Evolutionary conservation across 2,888 invertebrate species (phyloP), one percentile per base, ranked within the genome.

Genomic region (Ceraclea dissimilis): DNA sequence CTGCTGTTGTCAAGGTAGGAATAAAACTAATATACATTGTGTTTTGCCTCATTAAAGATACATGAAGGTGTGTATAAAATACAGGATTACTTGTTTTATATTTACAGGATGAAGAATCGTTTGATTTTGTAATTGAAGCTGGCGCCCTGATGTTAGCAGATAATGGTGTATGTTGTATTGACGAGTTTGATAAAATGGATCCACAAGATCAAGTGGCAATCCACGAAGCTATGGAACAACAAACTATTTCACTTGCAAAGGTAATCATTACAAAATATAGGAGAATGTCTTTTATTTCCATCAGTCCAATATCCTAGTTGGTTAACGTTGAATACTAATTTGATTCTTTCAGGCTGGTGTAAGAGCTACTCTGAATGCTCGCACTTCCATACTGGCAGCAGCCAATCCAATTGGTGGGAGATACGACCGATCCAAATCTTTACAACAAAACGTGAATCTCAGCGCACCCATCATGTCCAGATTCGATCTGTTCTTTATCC

Each of bases 121-220:
- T 89, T 62, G 98, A 99, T 75, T 99, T 98, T 74, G 98, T 99
- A 8, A 99, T 99, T 61, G 99, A 99, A 78, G 99, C 98, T 6
- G 99, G 98, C n/a, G 99, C 99, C 0, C 76, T 99, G 26, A 98
- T 99, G 98, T 79, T 99, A 67, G 99, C 99, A 0, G 99, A 99
- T 73, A 97, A 97, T 69, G 95, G 97, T 4, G 91, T 98, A 49
- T 98, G 98, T 67, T 98, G 98, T 69, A 99, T 99, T 65, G 99
- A 99, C 68, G 99, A 99, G 75, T 99, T 99, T 73, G 99, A 99
- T 72, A 99, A 99, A 76, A 99, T 99, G 99, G 98, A 99, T 71
- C 82, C 83, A 0, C 82, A 85, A 49, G 99, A 99, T 80, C 98
- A 99, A 72, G 96, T 99, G 5, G 98, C 99, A 48, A 99, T 99